Percentiles rank a stretch among this genome's conserved stretches.
Conservation (phyloP, 2,888 invertebrate species). For the Tyria jacobaeae region DNA sequence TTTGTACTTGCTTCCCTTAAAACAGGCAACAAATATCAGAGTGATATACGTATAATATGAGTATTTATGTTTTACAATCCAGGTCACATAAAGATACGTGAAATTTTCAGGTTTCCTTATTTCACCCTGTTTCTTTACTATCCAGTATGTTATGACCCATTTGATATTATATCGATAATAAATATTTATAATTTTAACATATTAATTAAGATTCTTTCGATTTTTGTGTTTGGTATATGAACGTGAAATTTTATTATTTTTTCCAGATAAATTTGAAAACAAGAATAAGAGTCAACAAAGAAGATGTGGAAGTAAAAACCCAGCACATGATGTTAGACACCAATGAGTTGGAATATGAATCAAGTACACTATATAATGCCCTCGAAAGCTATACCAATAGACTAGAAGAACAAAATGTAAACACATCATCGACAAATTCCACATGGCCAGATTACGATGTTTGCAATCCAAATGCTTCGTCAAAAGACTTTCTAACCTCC, state of each 20-base stretch:
- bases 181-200: too few relatives aligned
- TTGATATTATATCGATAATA: too few relatives aligned
- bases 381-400: conserved; percentile 40
- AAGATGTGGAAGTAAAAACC: conserved; percentile 38
- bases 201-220: too few relatives aligned
- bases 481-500: conserved; percentile 70
- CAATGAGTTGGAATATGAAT: conserved; percentile 58
- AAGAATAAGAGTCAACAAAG: conserved; percentile 4
- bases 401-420: conserved; percentile 42
- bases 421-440: conserved; percentile 50
- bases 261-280: conserved; percentile 36
- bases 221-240: too few relatives aligned
- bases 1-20: too few relatives aligned
- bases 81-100: too few relatives aligned
- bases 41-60: too few relatives aligned
- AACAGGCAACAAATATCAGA: too few relatives aligned
- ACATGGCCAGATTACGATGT: conserved; percentile 64
- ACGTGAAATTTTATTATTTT: conserved; percentile 15
- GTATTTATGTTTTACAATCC: too few relatives aligned
- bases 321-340: conserved; percentile 64
- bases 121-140: too few relatives aligned
- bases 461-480: conserved; percentile 55
- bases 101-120: too few relatives aligned
- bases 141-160: too few relatives aligned
- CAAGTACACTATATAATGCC: conserved; percentile 47